phyloP scores from a whole-genome alignment of 2,888 invertebrate species.

The Athalia cordata region DNA sequence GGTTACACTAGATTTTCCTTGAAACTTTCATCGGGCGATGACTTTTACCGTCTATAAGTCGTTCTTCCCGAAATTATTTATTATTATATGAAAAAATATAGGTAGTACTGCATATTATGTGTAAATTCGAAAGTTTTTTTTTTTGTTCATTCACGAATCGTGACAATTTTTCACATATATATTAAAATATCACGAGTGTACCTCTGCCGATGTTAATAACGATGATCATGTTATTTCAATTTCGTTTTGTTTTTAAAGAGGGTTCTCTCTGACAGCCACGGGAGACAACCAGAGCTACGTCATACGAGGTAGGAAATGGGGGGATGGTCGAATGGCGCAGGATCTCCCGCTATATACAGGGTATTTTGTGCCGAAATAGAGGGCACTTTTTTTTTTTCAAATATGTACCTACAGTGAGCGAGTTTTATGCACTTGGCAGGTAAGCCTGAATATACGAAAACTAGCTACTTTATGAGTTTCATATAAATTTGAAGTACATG shows the following conservation, averaged over 20 bases:
- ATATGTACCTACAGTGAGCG: slow-evolving; percentile 8
- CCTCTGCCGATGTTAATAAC: background rate
- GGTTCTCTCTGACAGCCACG: background rate
- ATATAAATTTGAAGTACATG: background rate
- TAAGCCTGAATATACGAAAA: slow-evolving; percentile 16
- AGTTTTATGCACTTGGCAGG: background rate
- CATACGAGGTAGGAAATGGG: background rate
- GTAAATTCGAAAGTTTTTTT: too few species aligned
- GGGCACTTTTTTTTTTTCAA: slow-evolving; percentile 3
- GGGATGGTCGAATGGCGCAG: background rate
- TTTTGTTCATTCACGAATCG: too few species aligned
- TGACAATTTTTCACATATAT: background rate
- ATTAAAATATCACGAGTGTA: background rate
- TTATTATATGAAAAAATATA: too few species aligned
- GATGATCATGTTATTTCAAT: background rate
- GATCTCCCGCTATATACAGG: background rate
- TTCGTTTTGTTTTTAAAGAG: slow-evolving; percentile 6
- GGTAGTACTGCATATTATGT: too few species aligned
- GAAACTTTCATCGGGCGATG: background rate
- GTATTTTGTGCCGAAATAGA: background rate
- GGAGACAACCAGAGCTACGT: background rate
- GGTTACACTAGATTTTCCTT: background rate
- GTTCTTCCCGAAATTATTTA: too few species aligned
- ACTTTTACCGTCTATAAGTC: too few species aligned
- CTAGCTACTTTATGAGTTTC: background rate